These are phyloP conservation scores for Corythaixoides concolor DNA, from an alignment of 2,113 vertebrate genomes.

Conservation along the genomic window DNA sequence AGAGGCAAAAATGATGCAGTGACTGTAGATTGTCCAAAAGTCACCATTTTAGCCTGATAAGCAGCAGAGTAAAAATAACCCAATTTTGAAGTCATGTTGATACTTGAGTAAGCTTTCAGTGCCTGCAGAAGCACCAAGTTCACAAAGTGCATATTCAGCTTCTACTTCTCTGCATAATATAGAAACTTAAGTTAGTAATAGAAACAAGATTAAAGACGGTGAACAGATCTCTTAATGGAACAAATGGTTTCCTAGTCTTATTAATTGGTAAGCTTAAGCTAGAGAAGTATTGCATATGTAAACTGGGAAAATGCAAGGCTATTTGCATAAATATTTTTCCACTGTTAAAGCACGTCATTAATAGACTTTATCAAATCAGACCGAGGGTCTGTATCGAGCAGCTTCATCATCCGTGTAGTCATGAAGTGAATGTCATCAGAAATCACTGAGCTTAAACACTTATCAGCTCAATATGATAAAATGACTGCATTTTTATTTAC, in stretches of 20 bases:
- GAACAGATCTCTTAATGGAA: neutral
- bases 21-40: neutral
- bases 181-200: neutral
- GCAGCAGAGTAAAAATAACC: conserved; percentile 8
- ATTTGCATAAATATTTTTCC: conserved; percentile 15
- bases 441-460: conserved; percentile 15
- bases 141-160: neutral
- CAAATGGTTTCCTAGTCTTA: neutral
- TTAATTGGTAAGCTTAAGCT: neutral
- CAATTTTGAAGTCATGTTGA: neutral
- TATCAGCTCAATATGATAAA: neutral
- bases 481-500: conserved; percentile 47
- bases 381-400: neutral
- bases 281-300: neutral
- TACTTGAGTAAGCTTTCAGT: neutral
- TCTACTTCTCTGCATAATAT: neutral
- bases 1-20: neutral
- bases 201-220: neutral
- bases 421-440: conserved; percentile 43
- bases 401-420: neutral
- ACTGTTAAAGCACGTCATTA: neutral
- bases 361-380: neutral
- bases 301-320: neutral
- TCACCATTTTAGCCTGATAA: neutral
- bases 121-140: neutral